phyloP scores from a whole-genome alignment of 2,797 vertebrate species.

The Cyprinella venusta region DNA sequence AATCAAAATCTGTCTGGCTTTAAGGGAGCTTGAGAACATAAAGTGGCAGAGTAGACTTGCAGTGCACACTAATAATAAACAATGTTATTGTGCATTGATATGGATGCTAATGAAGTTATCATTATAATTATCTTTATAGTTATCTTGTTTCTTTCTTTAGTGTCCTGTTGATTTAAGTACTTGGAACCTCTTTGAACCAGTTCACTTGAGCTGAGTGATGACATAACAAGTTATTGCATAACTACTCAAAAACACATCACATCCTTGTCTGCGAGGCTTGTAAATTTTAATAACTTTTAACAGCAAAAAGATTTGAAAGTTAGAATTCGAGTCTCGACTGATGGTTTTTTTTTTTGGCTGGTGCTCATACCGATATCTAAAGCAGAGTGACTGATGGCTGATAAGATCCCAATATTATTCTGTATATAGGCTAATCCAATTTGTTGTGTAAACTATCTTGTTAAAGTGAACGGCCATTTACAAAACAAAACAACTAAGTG shows the following conservation, averaged over 20 bases:
- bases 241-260: neutral
- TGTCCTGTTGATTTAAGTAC: neutral
- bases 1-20: too few relatives aligned
- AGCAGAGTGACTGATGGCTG: neutral
- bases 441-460: neutral
- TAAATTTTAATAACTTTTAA: neutral
- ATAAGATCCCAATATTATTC: neutral
- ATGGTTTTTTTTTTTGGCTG: neutral
- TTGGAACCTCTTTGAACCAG: neutral
- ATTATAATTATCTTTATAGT: too few relatives aligned
- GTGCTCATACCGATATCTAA: neutral
- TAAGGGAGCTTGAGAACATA: too few relatives aligned
- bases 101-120: too few relatives aligned
- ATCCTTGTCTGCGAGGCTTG: neutral
- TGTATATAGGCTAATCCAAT: neutral
- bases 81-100: too few relatives aligned
- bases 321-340: neutral
- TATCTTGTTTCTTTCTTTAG: neutral
- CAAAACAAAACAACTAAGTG: neutral
- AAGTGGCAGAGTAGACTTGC: too few relatives aligned
- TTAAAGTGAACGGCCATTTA: too few relatives aligned
- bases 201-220: neutral
- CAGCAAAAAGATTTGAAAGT: neutral
- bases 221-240: neutral
- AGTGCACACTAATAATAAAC: too few relatives aligned